Evolutionary conservation across 1,140 invertebrate species (phyloP).

Genomic region (Cotesia glomerata): DNA sequence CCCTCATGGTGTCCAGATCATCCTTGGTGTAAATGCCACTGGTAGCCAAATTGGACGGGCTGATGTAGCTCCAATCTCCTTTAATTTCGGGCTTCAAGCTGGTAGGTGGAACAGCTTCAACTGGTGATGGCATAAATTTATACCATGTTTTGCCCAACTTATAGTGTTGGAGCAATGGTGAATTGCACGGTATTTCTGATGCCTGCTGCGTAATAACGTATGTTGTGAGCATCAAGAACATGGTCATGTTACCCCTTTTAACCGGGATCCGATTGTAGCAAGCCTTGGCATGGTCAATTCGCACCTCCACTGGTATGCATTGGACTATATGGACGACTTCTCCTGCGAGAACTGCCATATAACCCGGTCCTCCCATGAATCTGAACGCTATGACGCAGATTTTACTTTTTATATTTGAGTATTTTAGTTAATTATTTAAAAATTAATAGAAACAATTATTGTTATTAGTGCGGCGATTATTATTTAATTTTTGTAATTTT

Average conservation of each 20-base stretch:
- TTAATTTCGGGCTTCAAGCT: no score
- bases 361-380: constrained; percentile 34
- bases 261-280: no score
- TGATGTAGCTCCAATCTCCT: no score
- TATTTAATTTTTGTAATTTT: no score
- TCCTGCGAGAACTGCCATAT: constrained; percentile 32
- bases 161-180: constrained; percentile 19
- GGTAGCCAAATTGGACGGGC: no score
- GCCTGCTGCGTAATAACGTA: constrained; percentile 21
- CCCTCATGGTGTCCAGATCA: no score
- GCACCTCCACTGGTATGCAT: constrained; percentile 32
- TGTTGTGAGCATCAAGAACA: constrained; percentile 32
- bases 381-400: no score
- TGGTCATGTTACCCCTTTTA: neutral
- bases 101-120: constrained; percentile 5
- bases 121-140: constrained; percentile 15
- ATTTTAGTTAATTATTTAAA: no score
- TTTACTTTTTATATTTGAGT: no score
- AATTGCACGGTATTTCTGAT: constrained; percentile 12
- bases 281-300: neutral
- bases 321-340: constrained; percentile 33
- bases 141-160: constrained; percentile 19
- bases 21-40: no score
- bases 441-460: no score
- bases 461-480: no score